Base-by-base conservation (phyloP, 2,113 vertebrate species). In the Ciconia boyciana region DNA sequence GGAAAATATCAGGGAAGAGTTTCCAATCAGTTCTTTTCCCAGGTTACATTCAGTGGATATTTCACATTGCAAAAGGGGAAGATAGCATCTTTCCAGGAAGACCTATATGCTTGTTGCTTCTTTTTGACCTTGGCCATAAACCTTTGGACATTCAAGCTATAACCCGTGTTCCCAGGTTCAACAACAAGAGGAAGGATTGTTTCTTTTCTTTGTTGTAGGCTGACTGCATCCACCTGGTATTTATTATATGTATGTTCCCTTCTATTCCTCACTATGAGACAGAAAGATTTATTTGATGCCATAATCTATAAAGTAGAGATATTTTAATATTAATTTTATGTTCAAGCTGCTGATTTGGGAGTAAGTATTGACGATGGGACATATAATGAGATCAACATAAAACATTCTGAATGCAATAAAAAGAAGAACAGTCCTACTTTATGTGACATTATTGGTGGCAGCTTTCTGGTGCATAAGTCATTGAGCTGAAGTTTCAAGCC, bases 321-420 rank as follows among this genome's bases (percentile, higher is more conserved):
- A 76, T 80, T 91, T 57, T 52, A 76, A 43, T 90, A 90, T 41
- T 89, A 77, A 48, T 93, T 97, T 87, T 61, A 79, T 51, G 20
- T 82, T 94, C 49, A 87, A 43, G 16, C 21, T 90, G 55, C 61
- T 87, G 62, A 57, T 87, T 83, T 82, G 87, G 61, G 78, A 94
- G 49, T 31, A 90, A 83, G 36, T 39, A 32, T 16, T 78, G 79
- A 74, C 2, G 18, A 64, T 28, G 26, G 5, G 18, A 66, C 18
- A 6, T 31, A 48, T 51, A 90, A 89, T 39, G 20, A 22, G 41
- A 94, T 87, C 48, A 71, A 51, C 10, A 10, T 65, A 78, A 96
- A 91, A 54, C 7, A 39, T 57, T 10, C 26, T 80, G 46, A 84
- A 87, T 49, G 28, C 5, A 78, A 68, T 92, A 91, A 89, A 78